A percentile compares a stretch with the other conserved stretches of the same genome.
Conservation (phyloP, 2,888 invertebrate species). For the Cataglyphis cursor region DNA sequence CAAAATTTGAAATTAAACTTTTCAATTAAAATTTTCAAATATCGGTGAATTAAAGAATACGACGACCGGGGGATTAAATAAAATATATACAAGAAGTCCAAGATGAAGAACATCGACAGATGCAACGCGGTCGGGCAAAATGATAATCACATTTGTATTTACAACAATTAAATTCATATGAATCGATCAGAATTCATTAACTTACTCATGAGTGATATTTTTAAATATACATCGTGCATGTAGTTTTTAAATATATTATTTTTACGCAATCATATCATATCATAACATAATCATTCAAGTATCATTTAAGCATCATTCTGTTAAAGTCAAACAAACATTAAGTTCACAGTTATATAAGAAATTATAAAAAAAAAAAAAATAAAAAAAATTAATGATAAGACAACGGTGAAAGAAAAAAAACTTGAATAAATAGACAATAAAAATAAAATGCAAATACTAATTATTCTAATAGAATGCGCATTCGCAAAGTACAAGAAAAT, state of each 20-base stretch:
- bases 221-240: neutral
- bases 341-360: slow-evolving; percentile 16
- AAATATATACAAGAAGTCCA: neutral
- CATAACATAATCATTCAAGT: neutral
- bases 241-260: slow-evolving; percentile 1
- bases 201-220: neutral
- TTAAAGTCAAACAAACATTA: slow-evolving; percentile 6
- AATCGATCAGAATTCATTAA: slow-evolving; percentile 23
- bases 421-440: neutral
- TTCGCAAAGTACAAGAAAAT: slow-evolving; percentile 4
- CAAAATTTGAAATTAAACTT: slow-evolving; percentile 9
- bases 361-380: slow-evolving; percentile 13
- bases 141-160: slow-evolving; percentile 25
- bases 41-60: too few species aligned
- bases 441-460: slow-evolving; percentile 3
- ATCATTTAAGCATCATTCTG: neutral
- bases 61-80: neutral
- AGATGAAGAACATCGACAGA: neutral
- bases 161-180: slow-evolving; percentile 2
- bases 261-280: neutral
- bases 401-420: neutral
- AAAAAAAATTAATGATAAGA: slow-evolving; percentile 12
- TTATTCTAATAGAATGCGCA: neutral
- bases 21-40: too few species aligned
- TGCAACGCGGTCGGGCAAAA: neutral